Evolutionary conservation across 2,888 invertebrate species (phyloP), one percentile per base, ranked within the genome.

Genomic region (Papilio protenor): DNA sequence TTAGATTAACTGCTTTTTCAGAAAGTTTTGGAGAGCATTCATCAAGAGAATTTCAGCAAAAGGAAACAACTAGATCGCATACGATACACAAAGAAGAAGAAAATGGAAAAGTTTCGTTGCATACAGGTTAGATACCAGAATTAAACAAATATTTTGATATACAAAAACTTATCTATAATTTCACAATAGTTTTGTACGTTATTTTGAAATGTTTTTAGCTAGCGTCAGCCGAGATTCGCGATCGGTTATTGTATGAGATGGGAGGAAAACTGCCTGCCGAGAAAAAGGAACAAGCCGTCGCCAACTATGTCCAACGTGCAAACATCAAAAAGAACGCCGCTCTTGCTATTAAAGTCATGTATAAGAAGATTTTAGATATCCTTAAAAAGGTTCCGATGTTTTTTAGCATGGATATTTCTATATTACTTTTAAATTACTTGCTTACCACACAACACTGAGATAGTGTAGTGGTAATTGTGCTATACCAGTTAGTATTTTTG

Each of bases 271-370:
- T 94, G 40, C 91, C 94, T 0, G 92, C 95, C 0, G 96, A 96
- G 85, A 92, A 94, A 82, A 92, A 94, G 81, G 95, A 95, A 52
- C 95, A 96, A 82, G 94, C 95, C 0, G 92, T 96, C 1, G 96
- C 96, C 0, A 96, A 96, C 76, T 95, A 95, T 83, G 96, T 96
- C 18, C 96, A 96, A 83, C 93, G 95, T 77, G 96, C 96, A 0
- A 95, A 95, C 80, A 94, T 96, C 47, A 96, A 96, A 88, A 95
- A 95, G 83, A 96, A 96, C 81, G 96, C 96, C 0, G 96, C 96
- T 0, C 92, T 95, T 71, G 95, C 96, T n/a, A 96, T 96, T 81
- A 92, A 94, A 82, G 94, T 95, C 78, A 96, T 96, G 84, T 96
- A 96, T 83, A 92, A 91, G 80, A 94, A 95, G 84, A 96, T 96